Percentiles rank a stretch among this genome's conserved stretches.
These are phyloP conservation scores for Nannoperca obscura DNA, from an alignment of 2,797 vertebrate species.

Conservation along the genomic window DNA sequence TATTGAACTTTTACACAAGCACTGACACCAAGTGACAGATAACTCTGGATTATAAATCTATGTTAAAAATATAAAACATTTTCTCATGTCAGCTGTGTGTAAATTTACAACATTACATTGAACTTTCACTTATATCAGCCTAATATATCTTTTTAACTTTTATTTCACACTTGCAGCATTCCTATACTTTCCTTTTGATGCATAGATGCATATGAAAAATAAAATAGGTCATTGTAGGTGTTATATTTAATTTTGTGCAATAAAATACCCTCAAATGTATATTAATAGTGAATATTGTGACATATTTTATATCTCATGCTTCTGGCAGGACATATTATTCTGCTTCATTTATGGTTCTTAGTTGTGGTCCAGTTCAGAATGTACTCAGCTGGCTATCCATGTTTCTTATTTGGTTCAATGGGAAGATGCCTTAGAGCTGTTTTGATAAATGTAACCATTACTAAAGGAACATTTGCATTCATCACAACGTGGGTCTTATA, in stretches of 20 bases:
- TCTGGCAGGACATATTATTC: conserved; percentile 49
- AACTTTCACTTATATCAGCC: not conserved
- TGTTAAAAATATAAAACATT: not conserved
- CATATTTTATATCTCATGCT: conserved; percentile 23
- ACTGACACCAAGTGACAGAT: conserved; percentile 20
- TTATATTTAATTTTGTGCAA: conserved; percentile 5
- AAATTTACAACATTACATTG: conserved; percentile 1
- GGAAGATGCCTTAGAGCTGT: conserved; percentile 57
- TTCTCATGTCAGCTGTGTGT: not conserved
- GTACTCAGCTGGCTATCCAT: conserved; percentile 2
- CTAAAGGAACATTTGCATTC: conserved; percentile 13
- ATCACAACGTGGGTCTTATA: not conserved
- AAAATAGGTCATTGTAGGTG: not conserved
- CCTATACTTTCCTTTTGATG: not conserved
- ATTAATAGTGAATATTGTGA: conserved; percentile 32
- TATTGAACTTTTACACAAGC: not conserved
- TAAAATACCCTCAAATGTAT: conserved; percentile 24
- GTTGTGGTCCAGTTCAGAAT: conserved; percentile 30
- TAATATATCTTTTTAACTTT: conserved; percentile 2
- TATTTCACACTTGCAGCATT: not conserved
- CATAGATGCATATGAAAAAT: not conserved
- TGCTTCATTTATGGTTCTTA: conserved; percentile 28
- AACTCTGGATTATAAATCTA: not conserved
- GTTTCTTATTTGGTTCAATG: conserved; percentile 12
- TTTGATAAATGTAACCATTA: conserved; percentile 37